These are phyloP conservation scores for Cyphomyrus plagiostoma DNA, from an alignment of 2,113 vertebrate species.

Conservation along the genomic window DNA sequence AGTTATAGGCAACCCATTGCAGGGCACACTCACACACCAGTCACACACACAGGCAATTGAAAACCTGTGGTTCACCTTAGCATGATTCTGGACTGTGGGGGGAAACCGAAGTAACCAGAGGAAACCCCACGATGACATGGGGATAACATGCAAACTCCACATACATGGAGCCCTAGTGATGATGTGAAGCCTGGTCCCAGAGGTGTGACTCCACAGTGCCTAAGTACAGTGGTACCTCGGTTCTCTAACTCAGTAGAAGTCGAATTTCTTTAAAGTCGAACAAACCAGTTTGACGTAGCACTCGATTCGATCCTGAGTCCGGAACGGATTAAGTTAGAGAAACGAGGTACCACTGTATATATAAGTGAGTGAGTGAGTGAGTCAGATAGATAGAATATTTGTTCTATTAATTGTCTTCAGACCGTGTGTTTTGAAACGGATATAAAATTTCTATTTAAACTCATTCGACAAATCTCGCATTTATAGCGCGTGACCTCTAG, in stretches of 20 bases:
- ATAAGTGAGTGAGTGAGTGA: not conserved
- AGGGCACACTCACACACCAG: not conserved
- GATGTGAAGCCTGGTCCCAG: not conserved
- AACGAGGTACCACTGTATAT: not conserved
- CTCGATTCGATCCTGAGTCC: too few species aligned
- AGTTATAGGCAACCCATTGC: not conserved
- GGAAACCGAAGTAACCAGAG: not conserved
- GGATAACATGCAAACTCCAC: not conserved
- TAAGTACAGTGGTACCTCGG: not conserved
- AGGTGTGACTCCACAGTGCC: not conserved
- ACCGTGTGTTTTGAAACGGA: not conserved
- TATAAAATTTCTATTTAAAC: not conserved
- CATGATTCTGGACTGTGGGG: not conserved
- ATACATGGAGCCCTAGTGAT: not conserved
- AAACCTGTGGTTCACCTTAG: not conserved
- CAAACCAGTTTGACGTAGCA: too few species aligned
- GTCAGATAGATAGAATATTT: not conserved
- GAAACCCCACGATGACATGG: not conserved
- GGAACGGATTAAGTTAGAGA: too few species aligned
- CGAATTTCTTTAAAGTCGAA: too few species aligned
- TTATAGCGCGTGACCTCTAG: constrained; percentile 67
- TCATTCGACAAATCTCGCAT: constrained; percentile 35
- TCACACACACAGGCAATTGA: not conserved
- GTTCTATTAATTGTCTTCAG: not conserved
- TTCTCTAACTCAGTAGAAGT: too few species aligned